phyloP scores from a whole-genome alignment of 2,797 vertebrate genomes.

The Pogoniulus pusillus region DNA sequence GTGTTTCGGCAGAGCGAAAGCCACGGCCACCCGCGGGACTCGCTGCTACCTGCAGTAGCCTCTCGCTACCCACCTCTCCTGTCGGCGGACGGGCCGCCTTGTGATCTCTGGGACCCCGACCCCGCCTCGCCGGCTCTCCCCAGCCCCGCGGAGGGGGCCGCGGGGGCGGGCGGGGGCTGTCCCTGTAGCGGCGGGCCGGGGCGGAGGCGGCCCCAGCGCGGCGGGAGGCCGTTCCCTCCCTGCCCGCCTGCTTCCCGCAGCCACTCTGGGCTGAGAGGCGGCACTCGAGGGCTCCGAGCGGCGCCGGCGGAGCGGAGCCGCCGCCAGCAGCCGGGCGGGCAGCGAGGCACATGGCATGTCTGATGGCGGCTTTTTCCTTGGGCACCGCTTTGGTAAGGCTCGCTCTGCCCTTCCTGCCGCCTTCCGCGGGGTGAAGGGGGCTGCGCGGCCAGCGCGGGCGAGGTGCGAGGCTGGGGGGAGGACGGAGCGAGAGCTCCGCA shows the following conservation, averaged over 20 bases:
- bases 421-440: neutral
- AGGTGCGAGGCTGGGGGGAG: neutral
- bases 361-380: constrained; percentile 79
- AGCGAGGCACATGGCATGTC: constrained; percentile 80
- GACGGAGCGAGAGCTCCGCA: neutral
- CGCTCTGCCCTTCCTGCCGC: neutral
- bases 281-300: neutral
- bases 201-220: neutral
- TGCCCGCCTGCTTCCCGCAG: neutral
- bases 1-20: neutral
- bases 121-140: rapidly evolving
- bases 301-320: neutral
- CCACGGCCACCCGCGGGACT: neutral
- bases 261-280: neutral
- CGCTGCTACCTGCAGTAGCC: no score
- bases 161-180: neutral
- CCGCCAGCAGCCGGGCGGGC: neutral
- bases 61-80: no score
- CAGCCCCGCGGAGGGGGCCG: neutral
- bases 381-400: constrained; percentile 77
- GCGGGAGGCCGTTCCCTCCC: neutral
- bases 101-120: rapidly evolving
- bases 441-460: neutral
- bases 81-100: rapidly evolving
- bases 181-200: neutral